These are phyloP conservation scores for Nasonia vitripennis DNA, from an alignment of 1,140 invertebrate species.

Conservation along the genomic window DNA sequence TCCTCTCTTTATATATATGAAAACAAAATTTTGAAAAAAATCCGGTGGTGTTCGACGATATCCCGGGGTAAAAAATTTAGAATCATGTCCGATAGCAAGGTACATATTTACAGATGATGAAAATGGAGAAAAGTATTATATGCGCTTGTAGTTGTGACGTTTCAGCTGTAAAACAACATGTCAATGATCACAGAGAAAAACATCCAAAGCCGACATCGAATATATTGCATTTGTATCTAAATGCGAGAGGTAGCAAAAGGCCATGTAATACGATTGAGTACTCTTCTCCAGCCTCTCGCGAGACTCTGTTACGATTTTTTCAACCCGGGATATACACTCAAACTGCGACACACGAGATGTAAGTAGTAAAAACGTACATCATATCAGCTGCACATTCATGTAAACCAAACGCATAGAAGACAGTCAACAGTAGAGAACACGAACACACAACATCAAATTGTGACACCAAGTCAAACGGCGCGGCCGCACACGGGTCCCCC, in stretches of 20 bases:
- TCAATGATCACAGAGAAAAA: constrained; percentile 8
- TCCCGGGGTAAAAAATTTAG: neutral
- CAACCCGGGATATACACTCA: neutral
- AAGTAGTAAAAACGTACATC: neutral
- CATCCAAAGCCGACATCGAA: constrained; percentile 9
- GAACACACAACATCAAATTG: constrained; percentile 20
- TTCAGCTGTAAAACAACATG: neutral
- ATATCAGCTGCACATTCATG: neutral
- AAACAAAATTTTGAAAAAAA: neutral
- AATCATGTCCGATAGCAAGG: neutral
- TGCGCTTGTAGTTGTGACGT: constrained; percentile 2
- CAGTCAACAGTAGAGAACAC: neutral
- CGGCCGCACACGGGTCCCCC: too few relatives aligned
- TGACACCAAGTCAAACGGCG: neutral
- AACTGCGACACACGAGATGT: neutral
- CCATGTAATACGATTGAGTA: neutral
- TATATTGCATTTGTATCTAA: neutral
- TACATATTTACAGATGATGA: neutral
- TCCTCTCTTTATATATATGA: constrained; percentile 7
- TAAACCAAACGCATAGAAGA: neutral
- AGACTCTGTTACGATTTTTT: neutral
- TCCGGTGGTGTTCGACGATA: neutral
- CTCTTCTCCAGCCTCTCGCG: neutral
- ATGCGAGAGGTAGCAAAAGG: neutral
- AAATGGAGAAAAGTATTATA: neutral